Percentiles rank a stretch among this genome's conserved stretches.
These are phyloP conservation scores for Microtus montanus DNA, from an alignment of 2,113 vertebrate genomes.

Conservation along the genomic window DNA sequence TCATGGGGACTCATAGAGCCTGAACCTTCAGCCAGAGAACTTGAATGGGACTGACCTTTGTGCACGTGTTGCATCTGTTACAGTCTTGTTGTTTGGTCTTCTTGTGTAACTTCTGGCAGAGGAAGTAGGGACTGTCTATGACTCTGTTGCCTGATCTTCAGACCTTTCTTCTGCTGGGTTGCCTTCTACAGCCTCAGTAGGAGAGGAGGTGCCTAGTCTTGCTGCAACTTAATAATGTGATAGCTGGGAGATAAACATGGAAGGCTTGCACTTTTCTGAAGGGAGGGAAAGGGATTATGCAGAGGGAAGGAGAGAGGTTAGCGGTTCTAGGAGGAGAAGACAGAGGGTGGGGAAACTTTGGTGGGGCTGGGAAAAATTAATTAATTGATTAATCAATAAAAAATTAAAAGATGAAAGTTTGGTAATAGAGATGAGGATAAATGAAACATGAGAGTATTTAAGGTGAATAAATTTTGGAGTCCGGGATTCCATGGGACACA, in stretches of 20 bases:
- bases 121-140: rapidly evolving
- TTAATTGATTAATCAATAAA: background rate
- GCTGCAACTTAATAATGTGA: background rate
- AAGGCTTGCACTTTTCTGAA: background rate
- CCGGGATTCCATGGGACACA: background rate
- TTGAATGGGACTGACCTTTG: background rate
- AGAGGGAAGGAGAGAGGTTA: background rate
- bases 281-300: rapidly evolving
- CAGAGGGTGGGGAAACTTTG: background rate
- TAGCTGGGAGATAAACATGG: background rate
- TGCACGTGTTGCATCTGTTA: background rate
- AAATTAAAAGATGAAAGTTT: background rate
- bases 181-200: background rate
- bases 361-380: background rate
- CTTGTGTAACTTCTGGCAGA: background rate
- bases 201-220: background rate
- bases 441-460: background rate
- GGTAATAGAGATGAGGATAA: background rate
- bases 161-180: background rate
- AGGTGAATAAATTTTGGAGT: background rate
- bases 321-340: background rate
- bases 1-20: background rate
- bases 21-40: background rate
- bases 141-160: background rate
- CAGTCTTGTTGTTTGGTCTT: background rate